Conservation (phyloP, 2,113 vertebrate genomes). For the Micronisus gabar region DNA sequence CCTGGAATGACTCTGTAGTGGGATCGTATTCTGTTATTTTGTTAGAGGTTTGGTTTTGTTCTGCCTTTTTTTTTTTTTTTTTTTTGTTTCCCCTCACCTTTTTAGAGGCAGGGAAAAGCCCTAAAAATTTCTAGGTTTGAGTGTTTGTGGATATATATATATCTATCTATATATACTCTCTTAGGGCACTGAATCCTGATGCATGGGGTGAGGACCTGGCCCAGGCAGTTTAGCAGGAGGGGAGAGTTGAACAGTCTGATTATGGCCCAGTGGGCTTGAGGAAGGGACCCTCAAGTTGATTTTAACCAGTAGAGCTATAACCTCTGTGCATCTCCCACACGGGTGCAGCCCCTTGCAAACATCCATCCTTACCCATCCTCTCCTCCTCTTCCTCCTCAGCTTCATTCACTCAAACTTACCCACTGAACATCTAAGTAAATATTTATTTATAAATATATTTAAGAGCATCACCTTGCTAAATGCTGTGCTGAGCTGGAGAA, state of each 20-base stretch:
- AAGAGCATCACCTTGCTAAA: background rate
- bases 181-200: background rate
- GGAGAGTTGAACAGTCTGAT: background rate
- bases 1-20: background rate
- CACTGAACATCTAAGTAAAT: rapidly evolving
- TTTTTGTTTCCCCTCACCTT: rapidly evolving
- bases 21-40: background rate
- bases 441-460: background rate
- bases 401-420: background rate
- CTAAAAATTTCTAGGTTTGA: background rate
- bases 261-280: rapidly evolving
- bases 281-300: background rate
- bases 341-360: background rate
- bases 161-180: too few species aligned
- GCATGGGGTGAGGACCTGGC: background rate
- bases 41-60: background rate
- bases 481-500: background rate
- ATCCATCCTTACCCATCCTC: background rate
- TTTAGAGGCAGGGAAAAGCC: background rate
- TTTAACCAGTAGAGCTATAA: background rate
- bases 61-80: background rate
- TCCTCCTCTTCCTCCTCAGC: background rate
- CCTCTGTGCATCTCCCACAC: background rate
- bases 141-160: background rate
- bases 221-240: background rate